phyloP scores from a whole-genome alignment of 2,888 invertebrate genomes.

The Zygaena filipendulae region DNA sequence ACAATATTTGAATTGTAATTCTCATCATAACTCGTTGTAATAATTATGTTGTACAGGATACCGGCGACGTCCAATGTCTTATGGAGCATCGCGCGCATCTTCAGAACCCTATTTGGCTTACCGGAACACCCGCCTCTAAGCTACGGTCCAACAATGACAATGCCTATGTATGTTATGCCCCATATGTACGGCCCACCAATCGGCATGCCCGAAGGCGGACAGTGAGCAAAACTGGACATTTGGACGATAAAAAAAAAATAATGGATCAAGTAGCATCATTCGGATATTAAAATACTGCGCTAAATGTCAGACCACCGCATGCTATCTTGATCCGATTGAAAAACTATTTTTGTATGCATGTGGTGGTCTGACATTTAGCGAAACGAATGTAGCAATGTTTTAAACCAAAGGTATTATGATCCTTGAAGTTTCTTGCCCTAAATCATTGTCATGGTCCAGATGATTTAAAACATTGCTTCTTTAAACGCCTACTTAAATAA shows the following conservation, averaged over 20 bases:
- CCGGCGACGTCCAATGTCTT: slow-evolving; percentile 66
- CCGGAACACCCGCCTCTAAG: slow-evolving; percentile 48
- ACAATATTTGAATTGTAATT: slow-evolving; percentile 9
- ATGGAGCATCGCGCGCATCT: slow-evolving; percentile 64
- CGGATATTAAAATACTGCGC: too few relatives aligned
- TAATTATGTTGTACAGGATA: slow-evolving; percentile 51
- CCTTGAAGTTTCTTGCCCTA: slow-evolving; percentile 21
- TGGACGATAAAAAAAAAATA: slow-evolving; percentile 23
- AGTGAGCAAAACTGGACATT: slow-evolving; percentile 56
- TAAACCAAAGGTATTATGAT: too few relatives aligned
- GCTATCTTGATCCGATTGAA: slow-evolving; percentile 48
- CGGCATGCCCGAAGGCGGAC: slow-evolving; percentile 22
- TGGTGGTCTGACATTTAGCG: slow-evolving; percentile 65
- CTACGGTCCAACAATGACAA: slow-evolving; percentile 43
- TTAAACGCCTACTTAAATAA: slow-evolving; percentile 3
- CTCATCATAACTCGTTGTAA: slow-evolving; percentile 20
- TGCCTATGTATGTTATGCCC: slow-evolving; percentile 59
- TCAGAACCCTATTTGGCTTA: slow-evolving; percentile 58
- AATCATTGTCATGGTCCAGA: slow-evolving; percentile 23
- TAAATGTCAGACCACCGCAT: slow-evolving; percentile 65
- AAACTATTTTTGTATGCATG: slow-evolving; percentile 21
- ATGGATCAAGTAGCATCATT: slow-evolving; percentile 55
- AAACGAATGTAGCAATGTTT: slow-evolving; percentile 49
- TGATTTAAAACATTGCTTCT: slow-evolving; percentile 38
- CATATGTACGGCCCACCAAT: slow-evolving; percentile 35